Base-by-base conservation (phyloP, 2,797 vertebrate species). In the Chromobotia macracanthus region DNA sequence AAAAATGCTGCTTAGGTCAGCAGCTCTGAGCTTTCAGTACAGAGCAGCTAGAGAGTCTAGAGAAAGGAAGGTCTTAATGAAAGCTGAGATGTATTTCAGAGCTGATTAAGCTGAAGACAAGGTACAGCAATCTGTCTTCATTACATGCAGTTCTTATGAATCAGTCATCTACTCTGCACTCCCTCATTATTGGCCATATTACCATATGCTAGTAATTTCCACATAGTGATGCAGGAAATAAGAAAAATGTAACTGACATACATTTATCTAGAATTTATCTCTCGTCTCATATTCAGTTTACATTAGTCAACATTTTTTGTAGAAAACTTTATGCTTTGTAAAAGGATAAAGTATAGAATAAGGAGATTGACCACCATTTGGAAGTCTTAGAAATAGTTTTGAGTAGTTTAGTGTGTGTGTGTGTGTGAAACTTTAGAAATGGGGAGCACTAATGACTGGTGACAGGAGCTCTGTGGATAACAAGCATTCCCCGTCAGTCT, bases 401-500 rank as follows among this genome's bases (percentile, higher is more conserved):
- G 41, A 51, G n/a, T 44, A 38, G 58, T 74, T 78, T 21, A 55
- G 61, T 38, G 55, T 72, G 21, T 25, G 55, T 72, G 21, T 25
- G 41, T 81, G 67, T 65, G 60, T 72, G 19, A 51, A 78, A 68
- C 53, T 55, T 71, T 75, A 64, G 69, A 79, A 60, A 68, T 69
- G 65, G 44, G 60, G 25, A 69, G 18, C n/a, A 68, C 44, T 82
- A 76, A 83, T 69, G 19, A 82, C 53, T 41, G 72, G 44, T 84
- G 84, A 73, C 84, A 80, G 74, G 23, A 31, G 19, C 64, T 79
- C 48, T 70, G 66, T 5, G 38, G 69, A 72, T 86, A 86, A 84
- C 44, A 35, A 72, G 65, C 74, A 7, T 35, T 70, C 31, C 38
- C 75, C 11, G 9, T 10, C 58, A 68, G 55, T 69, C 61, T 31